Base-by-base conservation (phyloP, 2,888 invertebrate species). In the Allygus modestus region DNA sequence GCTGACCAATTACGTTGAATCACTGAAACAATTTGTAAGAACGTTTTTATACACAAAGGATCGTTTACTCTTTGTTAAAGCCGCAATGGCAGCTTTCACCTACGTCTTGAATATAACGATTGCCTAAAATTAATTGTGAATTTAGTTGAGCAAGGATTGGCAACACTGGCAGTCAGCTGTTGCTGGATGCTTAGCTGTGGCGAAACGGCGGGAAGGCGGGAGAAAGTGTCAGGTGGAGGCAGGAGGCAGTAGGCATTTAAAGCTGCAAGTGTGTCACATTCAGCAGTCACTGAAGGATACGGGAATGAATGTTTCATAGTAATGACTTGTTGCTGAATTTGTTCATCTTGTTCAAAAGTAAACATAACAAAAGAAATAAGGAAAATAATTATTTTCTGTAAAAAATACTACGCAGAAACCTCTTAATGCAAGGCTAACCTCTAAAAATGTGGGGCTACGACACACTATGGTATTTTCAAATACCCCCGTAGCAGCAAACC, bases 91-190 rank as follows among this genome's bases (percentile, higher is more conserved):
- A 4, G 37, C 11, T 37, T 11, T 37, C 37, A 4, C 37, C 37
- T 51, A 15, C 51, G 15, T 51, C 2, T 17, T 4, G 15, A 17
- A 12, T 51, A 11, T 37, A 4, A 37, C 11, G 37, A 51, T 51
- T n/a, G 51, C n/a, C 51, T 51, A n/a, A 51, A 51, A 12, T 51
- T 51, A 51, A 51, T 51, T 51, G 51, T 17, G 2, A 51, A 11
- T 37, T 37, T 51, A 2, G 51, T 51, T 9, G 9, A 37, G 37
- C 37, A 37, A 37, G 4, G 37, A 15, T 23, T 54, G 65, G 28
- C 65, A 65, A 65, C 65, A 65, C 26, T 65, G 28, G 65, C 65
- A 65, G 31, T 28, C 65, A 65, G 15, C 65, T 65, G 65, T 5
- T 28, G 65, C 15, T 65, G 58, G 58, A 58, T 58, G 58, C 58